Conservation (phyloP, 1,140 invertebrate genomes). For the Arion vulgaris region DNA sequence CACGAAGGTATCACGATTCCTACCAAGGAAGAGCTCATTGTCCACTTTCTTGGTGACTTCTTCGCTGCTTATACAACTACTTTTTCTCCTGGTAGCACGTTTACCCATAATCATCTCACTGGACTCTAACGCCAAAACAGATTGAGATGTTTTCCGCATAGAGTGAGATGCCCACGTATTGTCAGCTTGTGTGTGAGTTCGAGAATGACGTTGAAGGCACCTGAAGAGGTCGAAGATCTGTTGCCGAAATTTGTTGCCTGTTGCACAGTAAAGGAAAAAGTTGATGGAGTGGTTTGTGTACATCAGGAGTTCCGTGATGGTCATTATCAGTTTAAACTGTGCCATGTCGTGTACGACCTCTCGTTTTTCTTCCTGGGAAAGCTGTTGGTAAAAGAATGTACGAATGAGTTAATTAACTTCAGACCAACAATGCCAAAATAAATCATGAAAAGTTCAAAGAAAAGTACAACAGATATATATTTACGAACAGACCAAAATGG, state of each 20-base stretch:
- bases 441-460: too few relatives aligned
- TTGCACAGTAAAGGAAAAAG: conserved; percentile 72
- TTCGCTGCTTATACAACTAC: conserved; percentile 19
- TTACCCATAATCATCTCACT: neutral
- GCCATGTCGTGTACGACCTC: conserved; percentile 28
- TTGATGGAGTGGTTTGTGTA: conserved; percentile 73
- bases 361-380: neutral
- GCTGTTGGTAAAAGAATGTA: neutral
- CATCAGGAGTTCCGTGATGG: conserved; percentile 68
- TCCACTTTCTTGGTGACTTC: neutral
- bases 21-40: neutral
- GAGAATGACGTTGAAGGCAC: neutral
- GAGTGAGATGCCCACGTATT: neutral
- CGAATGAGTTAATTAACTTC: too few relatives aligned
- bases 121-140: neutral
- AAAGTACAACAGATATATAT: too few relatives aligned
- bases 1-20: neutral
- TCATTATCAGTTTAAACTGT: conserved; percentile 55
- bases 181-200: neutral
- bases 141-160: conserved; percentile 5
- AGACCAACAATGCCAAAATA: too few relatives aligned
- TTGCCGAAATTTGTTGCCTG: conserved; percentile 68
- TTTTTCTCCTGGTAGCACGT: neutral
- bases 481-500: too few relatives aligned
- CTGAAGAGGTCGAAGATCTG: conserved; percentile 28